These are phyloP conservation scores for Tursiops truncatus DNA, from an alignment of 2,113 vertebrate genomes.

Conservation along the genomic window DNA sequence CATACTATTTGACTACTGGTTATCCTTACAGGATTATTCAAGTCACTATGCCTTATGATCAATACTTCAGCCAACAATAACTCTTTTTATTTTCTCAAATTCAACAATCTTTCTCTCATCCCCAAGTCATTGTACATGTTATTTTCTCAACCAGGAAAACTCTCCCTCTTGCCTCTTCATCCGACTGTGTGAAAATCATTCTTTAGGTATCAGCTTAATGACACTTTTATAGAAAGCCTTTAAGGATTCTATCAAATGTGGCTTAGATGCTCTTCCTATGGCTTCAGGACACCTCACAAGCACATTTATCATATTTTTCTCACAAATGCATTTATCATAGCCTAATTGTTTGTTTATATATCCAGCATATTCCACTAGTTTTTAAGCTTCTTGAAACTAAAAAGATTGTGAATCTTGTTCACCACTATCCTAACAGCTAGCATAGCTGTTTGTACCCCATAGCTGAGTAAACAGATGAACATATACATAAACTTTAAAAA, in stretches of 20 bases:
- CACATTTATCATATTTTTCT: not conserved
- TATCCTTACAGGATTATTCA: not conserved
- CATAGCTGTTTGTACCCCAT: not conserved
- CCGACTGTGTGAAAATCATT: not conserved
- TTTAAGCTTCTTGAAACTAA: not conserved
- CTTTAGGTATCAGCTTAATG: not conserved
- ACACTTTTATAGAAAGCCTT: not conserved
- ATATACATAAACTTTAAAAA: not conserved
- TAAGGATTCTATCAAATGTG: not conserved
- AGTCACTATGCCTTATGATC: not conserved
- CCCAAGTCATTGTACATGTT: not conserved
- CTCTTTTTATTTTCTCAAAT: not conserved
- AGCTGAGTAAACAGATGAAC: not conserved
- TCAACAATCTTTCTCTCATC: not conserved
- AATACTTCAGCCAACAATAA: not conserved
- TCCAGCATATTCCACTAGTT: not conserved
- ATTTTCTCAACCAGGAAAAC: not conserved
- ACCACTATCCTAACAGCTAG: not conserved
- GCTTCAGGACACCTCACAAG: not conserved
- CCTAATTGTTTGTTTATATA: not conserved
- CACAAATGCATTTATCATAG: not conserved
- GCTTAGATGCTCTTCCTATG: not conserved
- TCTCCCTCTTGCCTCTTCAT: not conserved
- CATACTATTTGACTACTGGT: not conserved
- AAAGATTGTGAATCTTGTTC: not conserved